Evolutionary conservation across 2,797 vertebrate species (phyloP).

Genomic region (Pelodytes ibericus): DNA sequence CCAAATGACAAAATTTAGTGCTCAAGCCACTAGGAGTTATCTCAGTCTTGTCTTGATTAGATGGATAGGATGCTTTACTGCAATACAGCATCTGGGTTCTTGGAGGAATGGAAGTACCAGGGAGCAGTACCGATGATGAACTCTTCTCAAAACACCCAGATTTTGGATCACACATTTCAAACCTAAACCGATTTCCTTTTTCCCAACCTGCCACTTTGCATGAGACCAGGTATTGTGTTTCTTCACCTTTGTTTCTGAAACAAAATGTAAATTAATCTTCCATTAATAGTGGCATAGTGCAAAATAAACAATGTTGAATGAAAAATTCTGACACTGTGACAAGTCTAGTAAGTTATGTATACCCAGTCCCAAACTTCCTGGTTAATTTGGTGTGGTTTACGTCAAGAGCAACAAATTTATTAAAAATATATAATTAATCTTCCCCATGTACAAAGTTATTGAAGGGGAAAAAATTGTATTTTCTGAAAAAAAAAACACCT

Average conservation of each 20-base stretch:
- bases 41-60: neutral
- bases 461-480: too few relatives aligned
- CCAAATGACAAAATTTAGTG: neutral
- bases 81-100: neutral
- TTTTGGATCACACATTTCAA: constrained; percentile 56
- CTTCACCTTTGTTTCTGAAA: constrained; percentile 83
- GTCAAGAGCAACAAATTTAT: too few relatives aligned
- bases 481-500: too few relatives aligned
- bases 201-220: constrained; percentile 91
- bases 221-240: constrained; percentile 75
- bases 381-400: too few relatives aligned
- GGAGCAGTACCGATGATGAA: neutral
- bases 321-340: too few relatives aligned
- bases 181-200: constrained; percentile 81
- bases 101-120: neutral
- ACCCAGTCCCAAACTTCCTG: too few relatives aligned
- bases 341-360: too few relatives aligned
- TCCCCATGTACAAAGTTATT: too few relatives aligned
- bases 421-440: too few relatives aligned
- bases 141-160: neutral
- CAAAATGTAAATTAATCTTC: neutral
- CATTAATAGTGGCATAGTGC: too few relatives aligned
- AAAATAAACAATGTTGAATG: too few relatives aligned
- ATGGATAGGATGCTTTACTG: neutral
- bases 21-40: neutral